Base-by-base conservation (phyloP, 1,140 invertebrate genomes). In the Orussus abietinus region DNA sequence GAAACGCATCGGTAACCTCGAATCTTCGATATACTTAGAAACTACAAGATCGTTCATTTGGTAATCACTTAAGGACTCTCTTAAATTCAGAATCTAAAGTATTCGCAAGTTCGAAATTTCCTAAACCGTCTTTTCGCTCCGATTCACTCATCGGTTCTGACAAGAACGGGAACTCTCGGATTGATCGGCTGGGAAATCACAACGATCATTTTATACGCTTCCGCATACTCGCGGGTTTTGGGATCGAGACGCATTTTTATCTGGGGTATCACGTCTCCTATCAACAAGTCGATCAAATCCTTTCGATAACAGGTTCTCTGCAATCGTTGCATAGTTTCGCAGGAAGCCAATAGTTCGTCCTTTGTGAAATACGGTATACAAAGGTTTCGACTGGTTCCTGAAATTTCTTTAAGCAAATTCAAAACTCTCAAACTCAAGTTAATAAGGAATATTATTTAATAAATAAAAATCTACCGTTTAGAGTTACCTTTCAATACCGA, bases 161-260 rank as follows among this genome's bases (percentile, higher is more conserved):
- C 57, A 35, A 67, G 52, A 25, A 62, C 47, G 10, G 65, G 53
- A 21, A 58, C 15, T 49, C 48, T 49, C 14, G 55, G 53, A 59
- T 69, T 66, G 20, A 69, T 17, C 37, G 57, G 53, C 36, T 64
- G 61, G 5, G 28, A 20, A 5, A 68, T 46, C 12, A 57, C 53
- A 17, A 35, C 51, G 15, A 66, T 57, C 52, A 61, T 60, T 46
- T 69, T 68, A 38, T 68, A 69, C 1, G 46, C 37, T 31, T 55
- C 42, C 5, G 35, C 12, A 21, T 57, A 63, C 26, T 62, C 61
- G 29, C 43, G 17, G 30, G 43, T 58, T 2, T 22, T 17, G 7
- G 47, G 41, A 17, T 60, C 32, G 2, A 58, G 33, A 4, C n/a
- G 37, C 7, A 42, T 42, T 13, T 42, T 53, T 0, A 63, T 14